Conservation (phyloP, 1,140 invertebrate genomes). For the Diprion similis region DNA sequence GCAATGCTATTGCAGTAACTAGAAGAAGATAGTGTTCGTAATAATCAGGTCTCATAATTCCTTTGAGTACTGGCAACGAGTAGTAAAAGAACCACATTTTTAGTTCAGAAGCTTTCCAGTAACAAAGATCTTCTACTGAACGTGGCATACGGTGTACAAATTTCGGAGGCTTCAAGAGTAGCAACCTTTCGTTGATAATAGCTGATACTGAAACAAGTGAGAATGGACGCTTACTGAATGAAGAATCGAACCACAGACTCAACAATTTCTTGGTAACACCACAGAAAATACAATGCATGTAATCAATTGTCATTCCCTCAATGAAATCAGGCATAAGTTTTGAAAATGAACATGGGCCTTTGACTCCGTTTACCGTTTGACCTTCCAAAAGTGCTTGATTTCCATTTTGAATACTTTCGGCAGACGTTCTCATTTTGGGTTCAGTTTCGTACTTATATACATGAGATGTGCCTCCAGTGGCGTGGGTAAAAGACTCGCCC, state of each 20-base stretch:
- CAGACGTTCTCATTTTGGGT: conserved; percentile 15
- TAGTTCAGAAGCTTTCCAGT: conserved; percentile 40
- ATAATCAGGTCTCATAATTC: conserved; percentile 30
- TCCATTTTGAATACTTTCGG: conserved; percentile 10
- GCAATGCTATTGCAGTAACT: conserved; percentile 26
- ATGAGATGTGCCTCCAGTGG: background rate
- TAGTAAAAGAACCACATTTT: conserved; percentile 33
- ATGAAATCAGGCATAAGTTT: conserved; percentile 23
- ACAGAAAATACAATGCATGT: conserved; percentile 29
- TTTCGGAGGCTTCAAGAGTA: conserved; percentile 22
- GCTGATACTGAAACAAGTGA: conserved; percentile 10
- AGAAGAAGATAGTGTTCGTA: conserved; percentile 37
- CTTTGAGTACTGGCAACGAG: conserved; percentile 31
- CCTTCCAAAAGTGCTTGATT: conserved; percentile 1
- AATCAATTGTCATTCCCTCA: conserved; percentile 26
- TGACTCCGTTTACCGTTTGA: conserved; percentile 14
- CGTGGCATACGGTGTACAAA: conserved; percentile 29
- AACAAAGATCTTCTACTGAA: conserved; percentile 24
- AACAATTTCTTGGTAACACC: conserved; percentile 17
- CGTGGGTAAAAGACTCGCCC: background rate
- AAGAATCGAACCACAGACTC: conserved; percentile 19
- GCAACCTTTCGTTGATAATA: conserved; percentile 21
- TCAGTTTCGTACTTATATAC: conserved; percentile 14
- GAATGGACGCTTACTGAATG: conserved; percentile 11
- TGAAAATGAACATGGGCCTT: conserved; percentile 21